A percentile compares a stretch with the other conserved stretches of the same genome.
Evolutionary conservation across 1,140 invertebrate genomes (phyloP).

Genomic region (Teleogryllus occipitalis): DNA sequence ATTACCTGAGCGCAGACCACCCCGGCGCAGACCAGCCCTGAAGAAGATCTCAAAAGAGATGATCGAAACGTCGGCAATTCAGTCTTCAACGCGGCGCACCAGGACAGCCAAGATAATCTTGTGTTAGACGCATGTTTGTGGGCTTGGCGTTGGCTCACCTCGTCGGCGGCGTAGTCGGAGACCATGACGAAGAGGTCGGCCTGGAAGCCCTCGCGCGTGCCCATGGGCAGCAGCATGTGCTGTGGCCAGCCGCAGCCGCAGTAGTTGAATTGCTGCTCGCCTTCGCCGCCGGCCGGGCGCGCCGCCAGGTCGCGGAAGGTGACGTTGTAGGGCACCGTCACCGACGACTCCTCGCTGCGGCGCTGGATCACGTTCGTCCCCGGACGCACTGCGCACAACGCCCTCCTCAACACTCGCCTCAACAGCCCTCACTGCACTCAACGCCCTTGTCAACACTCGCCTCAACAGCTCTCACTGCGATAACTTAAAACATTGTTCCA

Average conservation of each 20-base stretch:
- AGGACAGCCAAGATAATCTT: too few species aligned
- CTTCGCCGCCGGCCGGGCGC: constrained; percentile 42
- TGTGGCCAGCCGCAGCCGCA: constrained; percentile 84
- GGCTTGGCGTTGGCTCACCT: constrained; percentile 26
- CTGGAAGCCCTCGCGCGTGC: constrained; percentile 53
- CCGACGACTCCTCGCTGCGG: constrained; percentile 53
- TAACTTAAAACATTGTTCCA: too few species aligned
- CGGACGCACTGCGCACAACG: constrained; percentile 39
- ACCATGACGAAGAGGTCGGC: constrained; percentile 74
- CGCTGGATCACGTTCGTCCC: constrained; percentile 54
- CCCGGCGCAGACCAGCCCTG: too few species aligned
- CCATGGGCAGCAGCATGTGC: constrained; percentile 72
- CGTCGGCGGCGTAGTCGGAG: constrained; percentile 62
- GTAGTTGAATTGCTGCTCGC: constrained; percentile 55
- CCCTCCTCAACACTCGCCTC: too few species aligned
- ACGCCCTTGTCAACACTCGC: too few species aligned
- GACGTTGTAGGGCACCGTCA: constrained; percentile 64
- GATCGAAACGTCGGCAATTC: too few species aligned
- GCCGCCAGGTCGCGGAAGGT: constrained; percentile 54
- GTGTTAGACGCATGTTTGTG: too few species aligned
- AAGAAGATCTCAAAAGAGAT: too few species aligned
- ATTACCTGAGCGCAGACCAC: too few species aligned
- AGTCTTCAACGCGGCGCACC: too few species aligned
- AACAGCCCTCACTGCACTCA: too few species aligned
- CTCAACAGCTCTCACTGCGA: too few species aligned